Evolutionary conservation across 2,113 vertebrate genomes (phyloP), one percentile per base, ranked within the genome.

Genomic region (Perccottus glenii): DNA sequence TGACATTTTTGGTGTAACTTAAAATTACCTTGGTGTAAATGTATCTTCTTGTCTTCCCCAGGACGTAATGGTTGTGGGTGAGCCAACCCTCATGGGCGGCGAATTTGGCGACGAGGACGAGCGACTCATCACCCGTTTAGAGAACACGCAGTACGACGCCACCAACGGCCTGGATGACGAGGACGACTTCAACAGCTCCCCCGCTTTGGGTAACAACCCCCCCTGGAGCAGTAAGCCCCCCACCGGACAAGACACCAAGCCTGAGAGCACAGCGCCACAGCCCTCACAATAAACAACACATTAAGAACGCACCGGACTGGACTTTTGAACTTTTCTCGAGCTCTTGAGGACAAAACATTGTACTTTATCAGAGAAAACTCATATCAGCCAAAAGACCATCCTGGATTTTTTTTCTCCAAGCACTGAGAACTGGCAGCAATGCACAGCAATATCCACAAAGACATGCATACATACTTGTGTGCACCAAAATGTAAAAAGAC

Each of bases 21-120:
- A 27, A 27, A 27, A 3, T 27, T 3, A 27, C 19, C 19, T 27
- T 27, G 19, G 19, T 27, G 15, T 51, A 10, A 56, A 16, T 45
- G 6, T 11, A 3, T 43, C 0, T 63, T 11, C 55, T 12, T 55
- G 14, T 11, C 2, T 46, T 36, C 16, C 57, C 5, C 94, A 99
- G 98, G 98, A 99, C 83, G 98, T 99, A 92, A 99, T 99, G 98
- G 98, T 99, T 84, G 98, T 99, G 72, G 98, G 98, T 82, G 98
- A 99, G 89, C 98, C 98, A 78, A 99, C 98, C 82, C 92, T 99
- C 90, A 99, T 99, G 98, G 98, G 98, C 64, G 98, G 98, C 69
- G 97, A 99, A 90, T 99, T 99, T 64, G 98, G 98, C 77, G 97
- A 99, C 75, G 98, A 99, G 93, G 98, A 99, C 4, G 98, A 99